Evolutionary conservation across 2,888 invertebrate species (phyloP), one percentile per base, ranked within the genome.

Genomic region (Stratiomys singularior): DNA sequence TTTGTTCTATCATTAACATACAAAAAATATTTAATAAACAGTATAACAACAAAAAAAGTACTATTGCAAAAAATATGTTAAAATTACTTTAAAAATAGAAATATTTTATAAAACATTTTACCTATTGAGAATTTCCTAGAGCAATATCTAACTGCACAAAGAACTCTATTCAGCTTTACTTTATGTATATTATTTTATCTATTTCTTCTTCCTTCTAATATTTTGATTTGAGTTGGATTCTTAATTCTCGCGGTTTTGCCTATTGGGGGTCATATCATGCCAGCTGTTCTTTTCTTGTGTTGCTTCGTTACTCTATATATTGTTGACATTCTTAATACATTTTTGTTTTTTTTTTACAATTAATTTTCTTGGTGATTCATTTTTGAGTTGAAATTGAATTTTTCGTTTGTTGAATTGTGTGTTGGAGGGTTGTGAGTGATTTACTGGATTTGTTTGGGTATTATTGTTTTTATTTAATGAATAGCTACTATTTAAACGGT

Each of bases 91-190:
- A 74, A 74, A 30, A 37, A 74, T 37, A 72, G 18, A 37, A 44
- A 60, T 30, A 74, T 60, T 74, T 52, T 66, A 37, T 66, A 25
- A 66, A 66, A 66, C 46, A 69, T 27, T 72, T 74, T 74, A 47
- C 58, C 74, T 74, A 74, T 58, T 74, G 74, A 74, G 58, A 74
- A 74, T 74, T 74, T 74, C 44, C 74, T 58, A 74, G 60, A 58
- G 52, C 37, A 74, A 74, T 37, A 60, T 27, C 46, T 21, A 74
- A 74, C 13, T 37, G 37, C 58, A 74, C 28, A 72, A 52, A 69
- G 15, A 18, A 60, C n/a, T 23, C 27, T 47, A 15, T 46, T 46
- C 27, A 37, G 60, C 13, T 67, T 67, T 44, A 67, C 1, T 44
- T 46, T 46, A 46, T 44, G 15, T 37, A 27, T 46, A 67, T 67